Evolutionary conservation across 2,113 vertebrate species (phyloP), one percentile per base, ranked within the genome.

Genomic region (Orientallactaga bullata): DNA sequence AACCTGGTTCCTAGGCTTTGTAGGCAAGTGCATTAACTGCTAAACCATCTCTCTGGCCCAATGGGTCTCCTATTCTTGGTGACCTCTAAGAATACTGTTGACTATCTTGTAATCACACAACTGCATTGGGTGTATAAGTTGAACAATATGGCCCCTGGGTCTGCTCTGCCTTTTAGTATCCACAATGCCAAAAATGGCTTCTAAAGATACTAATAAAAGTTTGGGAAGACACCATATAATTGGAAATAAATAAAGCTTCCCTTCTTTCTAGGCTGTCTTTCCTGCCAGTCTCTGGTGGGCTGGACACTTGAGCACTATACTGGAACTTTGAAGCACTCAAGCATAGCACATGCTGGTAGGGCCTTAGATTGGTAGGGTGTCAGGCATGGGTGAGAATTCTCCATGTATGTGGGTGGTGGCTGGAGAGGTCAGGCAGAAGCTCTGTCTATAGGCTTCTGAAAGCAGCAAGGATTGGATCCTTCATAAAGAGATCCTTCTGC

Each of bases 281-380:
- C 63, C 72, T 76, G 61, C 51, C 47, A 72, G 37, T 13, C 47
- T 87, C 17, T 58, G 37, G 72, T 63, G 30, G 66, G 63, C 69
- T 69, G 69, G 85, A 42, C 71, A 37, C 23, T 32, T 5, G 60
- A 65, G 28, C 65, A 55, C 88, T 58, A 0, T 55, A 63, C 37
- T 85, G 58, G 35, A 17, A 18, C 61, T 88, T 72, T 93, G 86
- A 74, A 51, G 82, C 9, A 55, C 86, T 85, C 85, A 94, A 94
- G 61, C 84, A 76, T 69, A 37, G 60, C 5, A 24, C 39, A 15
- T 79, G 60, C 39, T 60, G n/a, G 37, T 23, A 13, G 23, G 74
- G 39, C 28, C 28, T 42, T 87, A 42, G 72, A 37, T 77, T 66
- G 68, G 0, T 24, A 68, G 32, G 35, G 28, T 42, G 58, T 83